phyloP scores from a whole-genome alignment of 2,888 invertebrate genomes.

The Tenthredo livida region DNA sequence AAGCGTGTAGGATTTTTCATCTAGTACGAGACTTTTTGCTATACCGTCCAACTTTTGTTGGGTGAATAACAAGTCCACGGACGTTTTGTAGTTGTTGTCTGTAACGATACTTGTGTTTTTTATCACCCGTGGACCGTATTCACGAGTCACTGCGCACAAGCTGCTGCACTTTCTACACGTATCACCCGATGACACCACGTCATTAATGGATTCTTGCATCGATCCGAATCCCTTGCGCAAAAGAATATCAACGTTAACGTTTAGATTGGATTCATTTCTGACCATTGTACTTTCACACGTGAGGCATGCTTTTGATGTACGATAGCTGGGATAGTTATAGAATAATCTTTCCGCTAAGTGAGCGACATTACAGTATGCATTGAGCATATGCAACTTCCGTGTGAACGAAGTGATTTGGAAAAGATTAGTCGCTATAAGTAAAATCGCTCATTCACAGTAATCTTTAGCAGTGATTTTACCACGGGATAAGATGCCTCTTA shows the following conservation, averaged over 20 bases:
- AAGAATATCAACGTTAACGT: neutral
- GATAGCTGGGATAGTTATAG: neutral
- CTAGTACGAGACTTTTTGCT: neutral
- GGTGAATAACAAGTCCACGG: neutral
- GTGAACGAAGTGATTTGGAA: neutral
- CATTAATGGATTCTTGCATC: neutral
- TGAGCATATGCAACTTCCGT: neutral
- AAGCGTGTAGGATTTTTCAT: neutral
- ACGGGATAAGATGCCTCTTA: slow-evolving; percentile 3
- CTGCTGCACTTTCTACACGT: slow-evolving; percentile 4
- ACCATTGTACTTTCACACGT: neutral
- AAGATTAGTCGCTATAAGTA: slow-evolving; percentile 11
- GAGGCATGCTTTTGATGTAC: neutral
- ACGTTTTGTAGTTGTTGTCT: neutral
- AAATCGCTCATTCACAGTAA: neutral
- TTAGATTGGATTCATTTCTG: neutral
- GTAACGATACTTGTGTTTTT: neutral
- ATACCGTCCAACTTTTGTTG: neutral
- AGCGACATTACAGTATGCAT: neutral
- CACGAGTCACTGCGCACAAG: neutral
- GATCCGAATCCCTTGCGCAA: slow-evolving; percentile 2
- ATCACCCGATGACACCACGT: neutral
- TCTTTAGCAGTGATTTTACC: slow-evolving; percentile 11
- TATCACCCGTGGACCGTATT: neutral
- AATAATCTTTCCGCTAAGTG: slow-evolving; percentile 10